Conservation (phyloP, 2,797 vertebrate genomes). For the Phrynocephalus forsythii region DNA sequence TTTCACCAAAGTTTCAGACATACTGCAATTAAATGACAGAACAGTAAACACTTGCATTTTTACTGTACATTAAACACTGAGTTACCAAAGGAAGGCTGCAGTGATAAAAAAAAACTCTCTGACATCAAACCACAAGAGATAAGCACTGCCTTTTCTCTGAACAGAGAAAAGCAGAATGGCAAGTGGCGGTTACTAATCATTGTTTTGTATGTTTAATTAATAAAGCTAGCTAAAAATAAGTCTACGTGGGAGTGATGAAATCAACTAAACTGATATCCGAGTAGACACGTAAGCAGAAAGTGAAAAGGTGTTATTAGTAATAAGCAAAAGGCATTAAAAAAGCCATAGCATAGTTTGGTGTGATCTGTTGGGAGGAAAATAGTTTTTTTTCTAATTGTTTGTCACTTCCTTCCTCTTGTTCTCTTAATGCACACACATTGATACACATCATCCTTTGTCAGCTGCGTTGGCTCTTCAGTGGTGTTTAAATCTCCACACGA, state of each 20-base stretch:
- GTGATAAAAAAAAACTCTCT: constrained; percentile 72
- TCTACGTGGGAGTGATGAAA: not conserved
- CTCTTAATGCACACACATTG: constrained; percentile 39
- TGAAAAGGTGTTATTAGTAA: not conserved
- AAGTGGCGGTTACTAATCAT: constrained; percentile 65
- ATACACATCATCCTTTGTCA: not conserved
- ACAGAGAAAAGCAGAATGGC: constrained; percentile 76
- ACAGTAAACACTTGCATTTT: constrained; percentile 67
- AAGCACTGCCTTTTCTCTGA: constrained; percentile 62
- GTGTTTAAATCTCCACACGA: not conserved
- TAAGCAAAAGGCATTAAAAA: constrained; percentile 16
- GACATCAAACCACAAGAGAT: constrained; percentile 77
- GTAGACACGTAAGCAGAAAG: not conserved
- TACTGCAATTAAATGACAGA: constrained; percentile 27
- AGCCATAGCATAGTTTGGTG: not conserved
- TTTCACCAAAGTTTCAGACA: constrained; percentile 27
- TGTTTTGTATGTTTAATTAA: constrained; percentile 57
- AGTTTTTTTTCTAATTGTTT: constrained; percentile 38
- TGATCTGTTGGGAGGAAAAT: not conserved
- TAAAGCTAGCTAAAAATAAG: too few relatives aligned
- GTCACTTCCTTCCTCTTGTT: constrained; percentile 57
- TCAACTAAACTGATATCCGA: not conserved
- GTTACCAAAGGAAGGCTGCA: constrained; percentile 52
- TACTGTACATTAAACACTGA: constrained; percentile 50
- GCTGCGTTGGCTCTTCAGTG: not conserved